phyloP scores from a whole-genome alignment of 64 coral and sea anemone genomes.

The Acropora yongei region DNA sequence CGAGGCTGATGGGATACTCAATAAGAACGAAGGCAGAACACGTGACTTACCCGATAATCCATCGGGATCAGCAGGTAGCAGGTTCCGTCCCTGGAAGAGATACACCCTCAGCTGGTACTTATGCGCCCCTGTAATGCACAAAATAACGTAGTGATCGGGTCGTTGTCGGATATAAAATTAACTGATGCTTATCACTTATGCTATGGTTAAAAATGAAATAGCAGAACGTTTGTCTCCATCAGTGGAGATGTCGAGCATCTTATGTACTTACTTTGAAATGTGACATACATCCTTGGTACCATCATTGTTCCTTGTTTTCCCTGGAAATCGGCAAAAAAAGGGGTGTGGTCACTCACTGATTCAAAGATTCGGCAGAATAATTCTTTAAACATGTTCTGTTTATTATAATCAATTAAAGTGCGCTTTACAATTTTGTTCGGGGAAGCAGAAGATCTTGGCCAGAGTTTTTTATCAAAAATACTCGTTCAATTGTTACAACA shows the following conservation, averaged over 20 bases:
- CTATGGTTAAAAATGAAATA: too few species aligned
- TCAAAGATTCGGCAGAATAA: background rate
- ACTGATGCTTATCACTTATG: too few species aligned
- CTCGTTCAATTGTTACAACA: too few species aligned
- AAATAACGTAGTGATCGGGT: background rate
- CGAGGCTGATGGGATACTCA: background rate
- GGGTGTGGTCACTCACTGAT: background rate
- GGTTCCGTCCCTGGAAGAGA: constrained; percentile 89
- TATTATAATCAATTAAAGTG: background rate
- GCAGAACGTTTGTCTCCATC: too few species aligned
- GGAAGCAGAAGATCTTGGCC: too few species aligned
- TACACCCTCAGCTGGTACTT: constrained; percentile 94
- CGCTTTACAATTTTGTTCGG: background rate
- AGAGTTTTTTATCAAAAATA: too few species aligned
- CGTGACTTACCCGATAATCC: constrained; percentile 82
- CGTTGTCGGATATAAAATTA: too few species aligned
- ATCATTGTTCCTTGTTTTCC: constrained; percentile 75
- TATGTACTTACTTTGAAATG: constrained; percentile 85
- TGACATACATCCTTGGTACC: constrained; percentile 94
- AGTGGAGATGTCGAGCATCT: too few species aligned
- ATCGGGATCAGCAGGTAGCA: constrained; percentile 85
- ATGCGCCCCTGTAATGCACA: constrained; percentile 69
- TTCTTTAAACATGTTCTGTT: background rate
- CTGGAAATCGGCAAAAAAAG: constrained; percentile 16
- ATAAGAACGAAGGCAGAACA: background rate